Conservation (phyloP, 2,888 invertebrate genomes). For the Metacarcinus magister region DNA sequence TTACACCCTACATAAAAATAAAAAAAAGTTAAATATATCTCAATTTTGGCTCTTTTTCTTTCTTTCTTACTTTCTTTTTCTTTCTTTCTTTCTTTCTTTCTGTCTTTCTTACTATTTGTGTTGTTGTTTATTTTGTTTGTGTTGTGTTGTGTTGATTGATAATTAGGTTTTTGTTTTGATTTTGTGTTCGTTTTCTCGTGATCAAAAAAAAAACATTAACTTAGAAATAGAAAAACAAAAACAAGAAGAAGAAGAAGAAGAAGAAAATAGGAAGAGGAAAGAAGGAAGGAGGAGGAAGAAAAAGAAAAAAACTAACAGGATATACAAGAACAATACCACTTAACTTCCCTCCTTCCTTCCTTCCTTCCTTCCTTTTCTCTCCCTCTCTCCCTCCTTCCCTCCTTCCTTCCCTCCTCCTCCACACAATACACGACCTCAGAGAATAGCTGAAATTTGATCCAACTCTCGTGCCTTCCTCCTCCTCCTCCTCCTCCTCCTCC, state of each 20-base stretch:
- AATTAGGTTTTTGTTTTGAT: too few relatives aligned
- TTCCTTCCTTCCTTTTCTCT: too few relatives aligned
- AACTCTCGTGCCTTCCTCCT: background rate
- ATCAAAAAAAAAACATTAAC: too few relatives aligned
- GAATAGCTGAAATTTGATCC: background rate
- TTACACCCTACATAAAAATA: background rate
- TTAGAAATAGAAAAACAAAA: too few relatives aligned
- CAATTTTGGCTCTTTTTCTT: background rate
- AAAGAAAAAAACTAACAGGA: background rate
- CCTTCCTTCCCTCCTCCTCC: background rate
- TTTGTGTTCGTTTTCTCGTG: too few relatives aligned
- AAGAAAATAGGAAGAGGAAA: background rate
- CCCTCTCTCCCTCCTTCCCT: background rate
- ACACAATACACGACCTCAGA: background rate
- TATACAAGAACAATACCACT: constrained; percentile 2
- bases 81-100: background rate
- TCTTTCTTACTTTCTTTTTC: constrained; percentile 31
- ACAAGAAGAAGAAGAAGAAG: background rate
- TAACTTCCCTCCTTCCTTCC: background rate
- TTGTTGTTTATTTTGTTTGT: too few relatives aligned
- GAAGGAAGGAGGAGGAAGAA: background rate
- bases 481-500: background rate
- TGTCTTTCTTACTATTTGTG: too few relatives aligned
- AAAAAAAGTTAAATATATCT: background rate
- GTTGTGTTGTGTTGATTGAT: too few relatives aligned